phyloP scores from a whole-genome alignment of 2,888 invertebrate species.

The Hedychridium roseum region DNA sequence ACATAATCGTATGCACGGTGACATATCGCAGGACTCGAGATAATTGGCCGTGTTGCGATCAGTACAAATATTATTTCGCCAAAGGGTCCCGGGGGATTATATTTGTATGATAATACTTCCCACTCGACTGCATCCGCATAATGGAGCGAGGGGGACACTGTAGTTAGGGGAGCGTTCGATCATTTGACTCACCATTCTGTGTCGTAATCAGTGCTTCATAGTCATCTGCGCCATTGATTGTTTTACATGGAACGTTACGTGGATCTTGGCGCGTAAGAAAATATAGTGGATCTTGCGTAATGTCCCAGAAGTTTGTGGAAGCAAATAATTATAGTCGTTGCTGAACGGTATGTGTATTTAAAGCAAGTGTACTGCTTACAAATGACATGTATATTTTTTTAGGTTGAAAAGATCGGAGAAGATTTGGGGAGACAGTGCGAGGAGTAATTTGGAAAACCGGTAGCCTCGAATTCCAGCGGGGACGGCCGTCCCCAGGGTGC shows the following conservation, averaged over 20 bases:
- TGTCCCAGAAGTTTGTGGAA: too few relatives aligned
- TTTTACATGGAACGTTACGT: conserved; percentile 21
- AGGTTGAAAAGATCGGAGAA: conserved; percentile 22
- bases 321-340: too few relatives aligned
- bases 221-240: conserved; percentile 33
- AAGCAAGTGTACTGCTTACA: too few relatives aligned
- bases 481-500: conserved; percentile 30
- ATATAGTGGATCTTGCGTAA: too few relatives aligned
- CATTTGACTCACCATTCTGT: conserved; percentile 38
- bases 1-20: conserved; percentile 16
- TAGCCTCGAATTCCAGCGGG: conserved; percentile 26
- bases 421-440: conserved; percentile 4
- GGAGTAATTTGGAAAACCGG: conserved; percentile 19
- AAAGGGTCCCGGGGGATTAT: conserved; percentile 34
- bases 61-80: conserved; percentile 40
- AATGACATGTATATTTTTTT: too few relatives aligned
- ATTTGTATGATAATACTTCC: conserved; percentile 45
- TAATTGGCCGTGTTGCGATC: conserved; percentile 39
- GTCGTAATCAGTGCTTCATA: conserved; percentile 41
- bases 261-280: too few relatives aligned
- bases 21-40: conserved; percentile 36
- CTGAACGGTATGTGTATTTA: too few relatives aligned
- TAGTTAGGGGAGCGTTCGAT: conserved; percentile 28
- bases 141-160: conserved; percentile 24
- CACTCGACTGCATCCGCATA: conserved; percentile 26